Evolutionary conservation across 1,140 invertebrate species (phyloP).

Genomic region (Drosophila lacertosa): DNA sequence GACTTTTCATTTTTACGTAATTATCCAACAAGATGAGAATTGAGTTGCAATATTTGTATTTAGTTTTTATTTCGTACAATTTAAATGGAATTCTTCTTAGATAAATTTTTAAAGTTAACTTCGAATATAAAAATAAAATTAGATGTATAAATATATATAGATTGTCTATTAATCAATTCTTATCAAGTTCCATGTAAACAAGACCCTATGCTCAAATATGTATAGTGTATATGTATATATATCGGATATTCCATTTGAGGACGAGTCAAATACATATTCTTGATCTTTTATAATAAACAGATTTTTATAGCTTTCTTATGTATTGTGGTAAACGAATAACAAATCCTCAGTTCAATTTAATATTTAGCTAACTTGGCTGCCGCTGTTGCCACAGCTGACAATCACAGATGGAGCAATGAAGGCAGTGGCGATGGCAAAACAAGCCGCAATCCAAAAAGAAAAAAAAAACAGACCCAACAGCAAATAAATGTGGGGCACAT

Average conservation of each 20-base stretch:
- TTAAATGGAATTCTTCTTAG: no score
- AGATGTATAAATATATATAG: not conserved
- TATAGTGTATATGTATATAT: no score
- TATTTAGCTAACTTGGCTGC: conserved; percentile 2
- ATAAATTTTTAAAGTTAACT: not conserved
- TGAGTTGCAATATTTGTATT: no score
- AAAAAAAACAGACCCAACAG: conserved; percentile 50
- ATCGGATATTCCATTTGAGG: no score
- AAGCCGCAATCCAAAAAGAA: conserved; percentile 57
- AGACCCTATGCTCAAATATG: no score
- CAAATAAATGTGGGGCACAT: conserved; percentile 66
- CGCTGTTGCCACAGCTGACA: conserved; percentile 27
- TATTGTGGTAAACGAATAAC: not conserved
- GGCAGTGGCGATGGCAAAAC: conserved; percentile 45
- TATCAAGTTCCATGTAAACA: no score
- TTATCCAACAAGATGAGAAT: conserved; percentile 7
- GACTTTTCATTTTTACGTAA: conserved; percentile 48
- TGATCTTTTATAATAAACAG: no score
- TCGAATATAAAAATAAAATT: not conserved
- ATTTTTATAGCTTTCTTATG: not conserved
- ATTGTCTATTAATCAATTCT: no score
- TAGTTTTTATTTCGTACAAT: not conserved
- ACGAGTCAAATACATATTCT: no score
- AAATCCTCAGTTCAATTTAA: conserved; percentile 13
- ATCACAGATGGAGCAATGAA: conserved; percentile 12